Evolutionary conservation across 2,888 invertebrate species (phyloP).

Genomic region (Apocheima hispidaria): DNA sequence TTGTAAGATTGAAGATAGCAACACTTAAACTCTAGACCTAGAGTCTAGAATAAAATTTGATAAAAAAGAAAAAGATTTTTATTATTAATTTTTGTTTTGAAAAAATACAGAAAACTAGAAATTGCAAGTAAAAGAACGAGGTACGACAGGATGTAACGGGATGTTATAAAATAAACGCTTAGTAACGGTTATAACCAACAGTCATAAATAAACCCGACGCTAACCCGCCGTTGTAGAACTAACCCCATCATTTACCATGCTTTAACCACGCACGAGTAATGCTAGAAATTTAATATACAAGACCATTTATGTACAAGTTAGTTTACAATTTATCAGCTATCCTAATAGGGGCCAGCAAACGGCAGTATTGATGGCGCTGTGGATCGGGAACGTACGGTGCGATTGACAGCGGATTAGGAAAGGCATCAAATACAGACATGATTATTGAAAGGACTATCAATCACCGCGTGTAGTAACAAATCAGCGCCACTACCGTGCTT

Average conservation of each 20-base stretch:
- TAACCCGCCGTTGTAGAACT: slow-evolving; percentile 26
- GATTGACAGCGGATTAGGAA: background rate
- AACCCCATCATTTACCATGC: slow-evolving; percentile 31
- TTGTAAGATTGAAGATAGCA: no score
- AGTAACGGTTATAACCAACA: slow-evolving; percentile 3
- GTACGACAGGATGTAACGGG: background rate
- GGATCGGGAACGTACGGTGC: background rate
- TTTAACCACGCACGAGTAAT: slow-evolving; percentile 31
- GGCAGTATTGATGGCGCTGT: slow-evolving; percentile 17
- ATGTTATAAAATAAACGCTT: background rate
- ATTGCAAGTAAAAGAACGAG: background rate
- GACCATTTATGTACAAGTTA: slow-evolving; percentile 15
- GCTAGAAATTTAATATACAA: slow-evolving; percentile 34
- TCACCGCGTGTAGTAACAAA: no score
- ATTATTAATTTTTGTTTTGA: no score
- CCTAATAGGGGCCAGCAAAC: slow-evolving; percentile 23
- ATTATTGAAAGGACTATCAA: no score
- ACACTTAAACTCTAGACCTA: no score
- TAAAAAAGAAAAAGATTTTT: no score
- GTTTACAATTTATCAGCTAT: slow-evolving; percentile 29
- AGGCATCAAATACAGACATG: background rate
- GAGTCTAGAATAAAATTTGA: no score
- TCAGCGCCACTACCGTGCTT: no score
- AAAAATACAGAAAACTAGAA: background rate
- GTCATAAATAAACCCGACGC: slow-evolving; percentile 7